Evolutionary conservation across 2,888 invertebrate species (phyloP).

Genomic region (Mechanitis mazaeus): DNA sequence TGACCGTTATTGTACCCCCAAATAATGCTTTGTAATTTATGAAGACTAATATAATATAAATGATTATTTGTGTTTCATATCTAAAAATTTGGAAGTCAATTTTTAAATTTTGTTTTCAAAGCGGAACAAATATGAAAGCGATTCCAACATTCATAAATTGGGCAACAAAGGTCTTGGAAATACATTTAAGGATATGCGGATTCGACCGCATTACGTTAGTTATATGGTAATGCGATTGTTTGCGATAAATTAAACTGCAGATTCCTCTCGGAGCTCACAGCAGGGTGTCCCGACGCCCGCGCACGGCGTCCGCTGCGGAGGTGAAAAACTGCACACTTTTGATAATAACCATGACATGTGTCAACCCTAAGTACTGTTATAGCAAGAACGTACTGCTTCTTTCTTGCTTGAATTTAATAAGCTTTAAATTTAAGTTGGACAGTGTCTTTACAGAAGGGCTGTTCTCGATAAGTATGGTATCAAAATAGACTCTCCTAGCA

Average conservation of each 20-base stretch:
- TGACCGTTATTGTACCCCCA: too few species aligned
- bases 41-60: too few species aligned
- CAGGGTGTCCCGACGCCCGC: constrained; percentile 60
- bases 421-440: too few species aligned
- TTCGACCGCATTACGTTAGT: constrained; percentile 70
- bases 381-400: not conserved
- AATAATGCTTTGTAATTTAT: too few species aligned
- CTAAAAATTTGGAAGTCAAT: too few species aligned
- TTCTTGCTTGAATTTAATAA: not conserved
- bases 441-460: too few species aligned
- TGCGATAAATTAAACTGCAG: constrained; percentile 55
- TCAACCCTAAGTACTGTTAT: constrained; percentile 42
- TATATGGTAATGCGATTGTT: constrained; percentile 76
- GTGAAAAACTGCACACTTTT: constrained; percentile 64
- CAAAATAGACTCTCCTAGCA: too few species aligned
- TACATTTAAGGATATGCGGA: constrained; percentile 71
- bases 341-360: constrained; percentile 52
- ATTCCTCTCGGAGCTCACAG: constrained; percentile 53
- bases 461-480: too few species aligned
- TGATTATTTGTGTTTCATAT: too few species aligned
- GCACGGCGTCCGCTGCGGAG: constrained; percentile 44
- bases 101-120: constrained; percentile 50
- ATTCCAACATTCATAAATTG: constrained; percentile 68
- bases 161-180: constrained; percentile 70
- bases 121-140: constrained; percentile 51